Base-by-base conservation (phyloP, 30 jellyfish, hydroid and myxozoan species). In the Turritopsis dohrnii region DNA sequence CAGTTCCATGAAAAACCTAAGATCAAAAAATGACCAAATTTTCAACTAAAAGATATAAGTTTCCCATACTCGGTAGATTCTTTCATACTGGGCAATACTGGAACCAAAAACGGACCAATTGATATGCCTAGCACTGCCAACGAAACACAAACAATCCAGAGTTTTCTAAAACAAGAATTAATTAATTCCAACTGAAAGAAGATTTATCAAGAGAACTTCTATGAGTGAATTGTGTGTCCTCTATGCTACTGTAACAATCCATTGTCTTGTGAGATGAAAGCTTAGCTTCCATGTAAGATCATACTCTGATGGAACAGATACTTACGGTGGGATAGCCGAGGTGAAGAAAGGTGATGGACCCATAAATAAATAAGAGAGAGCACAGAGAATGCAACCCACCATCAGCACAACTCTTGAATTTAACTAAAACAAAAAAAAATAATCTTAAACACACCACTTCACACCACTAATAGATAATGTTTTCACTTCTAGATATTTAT, bases 331-430 rank as follows among this genome's bases (percentile, higher is more conserved):
- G 41, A 92, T 66, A 71, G 72, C 71, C 17, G 84, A 17, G 17
- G 52, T 71, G 17, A 88, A 71, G 29, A 92, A 76, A 16, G 98
- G 98, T 21, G 90, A 81, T 17, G 98, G 98, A 17, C 98, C 98
- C n/a, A 92, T 82, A 25, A 88, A 31, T 20, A 88, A 31, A 52
- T 72, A 92, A 13, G 83, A 54, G 7, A 85, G 21, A 22, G 83
- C 95, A 76, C 81, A 65, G 18, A 65, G 24, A 53, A 85, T 21
- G 53, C 52, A 25, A 25, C 92, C 92, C 66, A 85, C 82, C 65
- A 76, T 26, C 16, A 88, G 77, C 21, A 54, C 27, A 4, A 31
- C 19, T n/a, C 96, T 53, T 17, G 79, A 54, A 53, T 83, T 84
- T 73, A 71, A 28, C 81, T 24, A 76, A 73, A 66, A 28, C 52